These are phyloP conservation scores for Cnemophilus loriae DNA, from an alignment of 2,113 vertebrate species.

Conservation along the genomic window DNA sequence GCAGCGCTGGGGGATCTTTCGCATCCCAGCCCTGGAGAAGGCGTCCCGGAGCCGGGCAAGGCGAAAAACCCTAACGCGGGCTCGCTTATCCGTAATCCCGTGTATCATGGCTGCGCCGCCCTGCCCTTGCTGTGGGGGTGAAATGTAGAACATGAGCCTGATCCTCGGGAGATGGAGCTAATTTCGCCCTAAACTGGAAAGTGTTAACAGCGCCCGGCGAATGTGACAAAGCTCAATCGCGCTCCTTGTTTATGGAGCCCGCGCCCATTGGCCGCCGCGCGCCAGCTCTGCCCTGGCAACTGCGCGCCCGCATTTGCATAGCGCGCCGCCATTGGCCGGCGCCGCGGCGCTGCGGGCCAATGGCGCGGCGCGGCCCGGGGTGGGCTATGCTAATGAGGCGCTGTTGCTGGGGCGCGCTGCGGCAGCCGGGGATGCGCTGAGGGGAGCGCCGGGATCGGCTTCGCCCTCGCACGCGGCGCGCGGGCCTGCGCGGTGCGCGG, in stretches of 20 bases:
- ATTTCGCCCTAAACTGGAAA: constrained; percentile 72
- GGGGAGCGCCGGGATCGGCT: background rate
- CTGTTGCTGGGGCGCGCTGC: constrained; percentile 90
- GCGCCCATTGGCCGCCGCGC: constrained; percentile 95
- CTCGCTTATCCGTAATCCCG: constrained; percentile 13
- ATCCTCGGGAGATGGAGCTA: constrained; percentile 63
- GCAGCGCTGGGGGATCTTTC: background rate
- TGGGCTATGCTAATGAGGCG: constrained; percentile 99
- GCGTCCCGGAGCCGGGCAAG: background rate
- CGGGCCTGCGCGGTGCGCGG: background rate
- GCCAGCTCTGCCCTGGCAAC: constrained; percentile 98
- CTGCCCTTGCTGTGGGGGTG: constrained; percentile 57
- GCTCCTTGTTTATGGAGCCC: constrained; percentile 97
- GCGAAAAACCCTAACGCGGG: constrained; percentile 42
- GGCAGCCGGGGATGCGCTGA: background rate
- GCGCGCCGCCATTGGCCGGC: constrained; percentile 82
- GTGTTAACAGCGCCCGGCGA: constrained; percentile 91
- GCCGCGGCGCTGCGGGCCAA: constrained; percentile 82
- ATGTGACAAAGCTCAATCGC: constrained; percentile 97
- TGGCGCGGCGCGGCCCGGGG: constrained; percentile 83
- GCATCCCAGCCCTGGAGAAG: background rate
- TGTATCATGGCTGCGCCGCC: constrained; percentile 45
- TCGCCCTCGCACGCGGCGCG: background rate
- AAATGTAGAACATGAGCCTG: constrained; percentile 52
- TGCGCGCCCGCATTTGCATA: constrained; percentile 95